Base-by-base conservation (phyloP, 1,140 invertebrate genomes). In the Laodelphax striatellus region DNA sequence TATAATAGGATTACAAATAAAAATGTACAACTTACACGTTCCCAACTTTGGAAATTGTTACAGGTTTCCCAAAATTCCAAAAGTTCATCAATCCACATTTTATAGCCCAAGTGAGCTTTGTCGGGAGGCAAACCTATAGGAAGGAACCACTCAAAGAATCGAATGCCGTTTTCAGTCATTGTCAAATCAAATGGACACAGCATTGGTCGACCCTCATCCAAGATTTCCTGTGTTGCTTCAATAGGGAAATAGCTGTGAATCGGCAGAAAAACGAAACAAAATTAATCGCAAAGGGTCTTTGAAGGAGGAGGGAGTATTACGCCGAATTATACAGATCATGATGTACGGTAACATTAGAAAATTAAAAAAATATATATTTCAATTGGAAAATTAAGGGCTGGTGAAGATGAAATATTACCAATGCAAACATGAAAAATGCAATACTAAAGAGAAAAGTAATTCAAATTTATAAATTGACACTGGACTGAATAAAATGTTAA, bases 71-170 rank as follows among this genome's bases (percentile, higher is more conserved):
- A 94, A 9, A 91, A 70, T n/a, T 75, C 71, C 77, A 92, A 85
- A 21, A 94, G 78, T 68, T 94, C 87, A 55, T 89, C 77, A 64
- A 94, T 83, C 93, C 93, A 96, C 13, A 95, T 72, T 68, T 84
- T 73, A 70, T 84, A 83, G 11, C 87, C 85, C 22, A 79, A 65
- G 1, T 79, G 70, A 54, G 84, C 79, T 64, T 88, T 70, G 57
- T 84, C 72, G 0, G 83, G 82, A 14, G 77, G 75, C 55, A 90
- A 70, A 41, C 77, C 70, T 19, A 87, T 81, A 1, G 92, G 92
- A 55, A 97, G 73, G 73, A 95, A 94, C 17, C 82, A 71, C 34
- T 86, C 80, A 24, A 93, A 73, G 62, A 81, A 78, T 57, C 79
- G 75, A 55, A 92, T 74, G 4, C 79, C 79, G 63, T 77, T 71